Base-by-base conservation (phyloP, 2,113 vertebrate genomes). In the Antigone vipio region DNA sequence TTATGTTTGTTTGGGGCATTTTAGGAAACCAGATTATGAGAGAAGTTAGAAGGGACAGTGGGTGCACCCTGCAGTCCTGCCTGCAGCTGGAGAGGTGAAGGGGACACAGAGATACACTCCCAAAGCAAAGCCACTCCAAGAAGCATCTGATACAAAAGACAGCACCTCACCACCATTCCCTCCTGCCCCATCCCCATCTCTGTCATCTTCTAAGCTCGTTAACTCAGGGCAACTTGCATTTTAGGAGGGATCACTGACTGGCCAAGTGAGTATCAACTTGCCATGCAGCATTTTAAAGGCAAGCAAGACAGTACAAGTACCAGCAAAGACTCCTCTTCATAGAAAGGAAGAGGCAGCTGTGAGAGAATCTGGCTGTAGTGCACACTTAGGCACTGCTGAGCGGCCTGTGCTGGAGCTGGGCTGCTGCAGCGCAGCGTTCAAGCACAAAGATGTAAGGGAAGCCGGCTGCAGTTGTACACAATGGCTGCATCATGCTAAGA, bases 401-500 rank as follows among this genome's bases (percentile, higher is more conserved):
- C 3, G 1, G 74, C 40, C 66, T 26, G 38, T 29, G 60, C 75
- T 38, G 18, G 34, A 84, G 58, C 49, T 24, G 49, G 17, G 80
- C 26, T 50, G 63, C 62, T 1, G 2, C 35, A 40, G 68, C 35
- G 4, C 49, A 10, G 40, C 0, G 0, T 13, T 60, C 23, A 13
- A 40, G 45, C 53, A 76, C 34, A 42, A 27, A 49, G 64, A 59
- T 2, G 19, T 50, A 80, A 89, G 93, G 76, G 71, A 19, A 62
- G 7, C 55, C 59, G 66, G 12, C 85, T 85, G 75, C 62, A 85
- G 15, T 24, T 34, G 5, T 12, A 74, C 55, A 47, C 86, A 50
- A 44, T 4, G 34, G 44, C 68, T 63, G 50, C 55, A 78, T 71
- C 77, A 82, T 4, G 1, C 76, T 3, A 40, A 44, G 72, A 56